Evolutionary conservation across 2,113 vertebrate genomes (phyloP).

Genomic region (Callaeas wilsoni): DNA sequence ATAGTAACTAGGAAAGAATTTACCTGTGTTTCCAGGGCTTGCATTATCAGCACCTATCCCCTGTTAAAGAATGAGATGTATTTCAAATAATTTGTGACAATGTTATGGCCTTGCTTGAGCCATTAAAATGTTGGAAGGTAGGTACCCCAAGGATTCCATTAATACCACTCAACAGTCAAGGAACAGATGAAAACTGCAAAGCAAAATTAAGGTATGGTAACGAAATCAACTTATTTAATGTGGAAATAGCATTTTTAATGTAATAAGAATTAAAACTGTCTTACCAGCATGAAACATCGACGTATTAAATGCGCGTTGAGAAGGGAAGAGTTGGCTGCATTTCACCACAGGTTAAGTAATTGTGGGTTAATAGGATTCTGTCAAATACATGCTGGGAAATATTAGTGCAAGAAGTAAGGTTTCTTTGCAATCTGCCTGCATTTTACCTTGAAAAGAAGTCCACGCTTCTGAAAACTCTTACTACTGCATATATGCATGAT

Average conservation of each 20-base stretch:
- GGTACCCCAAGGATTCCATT: background rate
- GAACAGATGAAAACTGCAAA: background rate
- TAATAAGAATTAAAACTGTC: background rate
- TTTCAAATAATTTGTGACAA: background rate
- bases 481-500: background rate
- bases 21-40: background rate
- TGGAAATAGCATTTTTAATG: background rate
- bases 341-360: background rate
- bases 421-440: background rate
- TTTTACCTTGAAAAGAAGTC: background rate
- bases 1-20: background rate
- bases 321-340: background rate
- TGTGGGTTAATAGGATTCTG: background rate
- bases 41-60: background rate
- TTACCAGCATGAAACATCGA: background rate
- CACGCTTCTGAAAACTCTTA: background rate
- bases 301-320: accelerated
- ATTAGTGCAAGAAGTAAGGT: background rate
- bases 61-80: background rate
- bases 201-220: background rate
- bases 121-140: background rate
- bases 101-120: background rate
- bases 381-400: background rate
- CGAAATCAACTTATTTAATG: background rate
- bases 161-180: background rate